Percentiles rank a stretch among this genome's conserved stretches.
phyloP scores from a whole-genome alignment of 2,888 invertebrate genomes.

The Agrotis segetum region DNA sequence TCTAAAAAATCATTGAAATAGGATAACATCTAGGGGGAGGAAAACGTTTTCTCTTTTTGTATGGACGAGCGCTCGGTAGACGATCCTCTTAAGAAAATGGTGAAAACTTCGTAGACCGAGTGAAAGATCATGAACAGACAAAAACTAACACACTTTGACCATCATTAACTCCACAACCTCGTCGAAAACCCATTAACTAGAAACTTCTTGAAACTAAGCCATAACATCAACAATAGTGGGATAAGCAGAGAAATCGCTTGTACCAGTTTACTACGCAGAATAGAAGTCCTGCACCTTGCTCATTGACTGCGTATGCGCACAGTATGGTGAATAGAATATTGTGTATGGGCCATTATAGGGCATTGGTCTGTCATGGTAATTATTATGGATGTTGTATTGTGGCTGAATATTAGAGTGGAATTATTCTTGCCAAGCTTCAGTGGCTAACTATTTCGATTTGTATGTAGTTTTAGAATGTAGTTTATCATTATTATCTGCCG shows the following conservation, averaged over 20 bases:
- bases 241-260: constrained; percentile 60
- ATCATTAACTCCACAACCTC: constrained; percentile 35
- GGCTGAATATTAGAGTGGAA: constrained; percentile 53
- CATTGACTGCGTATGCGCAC: constrained; percentile 41
- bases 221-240: constrained; percentile 41
- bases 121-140: not conserved
- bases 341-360: constrained; percentile 56
- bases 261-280: constrained; percentile 47
- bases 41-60: too few species aligned
- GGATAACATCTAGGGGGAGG: too few species aligned
- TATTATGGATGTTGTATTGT: constrained; percentile 37
- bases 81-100: too few species aligned
- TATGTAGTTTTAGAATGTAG: not conserved
- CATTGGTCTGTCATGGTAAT: constrained; percentile 55
- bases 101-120: not conserved
- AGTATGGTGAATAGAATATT: constrained; percentile 60
- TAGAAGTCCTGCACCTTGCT: constrained; percentile 35
- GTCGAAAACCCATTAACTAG: constrained; percentile 52
- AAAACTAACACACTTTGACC: constrained; percentile 17
- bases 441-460: not conserved
- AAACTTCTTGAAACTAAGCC: constrained; percentile 40
- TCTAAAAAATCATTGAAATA: too few species aligned
- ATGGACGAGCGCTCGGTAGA: too few species aligned
- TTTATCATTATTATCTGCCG: too few species aligned
- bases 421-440: constrained; percentile 31